These are phyloP conservation scores for Sepiola atlantica DNA, from an alignment of 2,888 invertebrate species.

Conservation along the genomic window DNA sequence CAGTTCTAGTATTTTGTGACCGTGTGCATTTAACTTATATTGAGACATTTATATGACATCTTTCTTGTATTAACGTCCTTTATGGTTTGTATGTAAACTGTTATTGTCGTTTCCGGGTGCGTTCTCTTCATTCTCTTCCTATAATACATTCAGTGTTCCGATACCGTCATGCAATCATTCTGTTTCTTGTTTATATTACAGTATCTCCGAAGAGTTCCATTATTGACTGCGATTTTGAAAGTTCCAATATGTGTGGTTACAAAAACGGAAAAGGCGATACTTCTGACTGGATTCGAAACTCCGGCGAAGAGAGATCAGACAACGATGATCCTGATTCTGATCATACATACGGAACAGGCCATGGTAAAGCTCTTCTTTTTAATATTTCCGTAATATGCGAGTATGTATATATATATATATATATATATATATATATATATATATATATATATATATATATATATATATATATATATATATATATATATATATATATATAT, in stretches of 20 bases:
- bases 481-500: background rate
- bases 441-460: constrained; percentile 32
- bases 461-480: constrained; percentile 32
- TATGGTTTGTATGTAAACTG: background rate
- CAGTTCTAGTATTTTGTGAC: too few relatives aligned
- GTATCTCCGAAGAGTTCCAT: constrained; percentile 41
- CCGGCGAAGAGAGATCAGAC: constrained; percentile 54
- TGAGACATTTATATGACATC: too few relatives aligned
- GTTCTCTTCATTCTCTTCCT: background rate
- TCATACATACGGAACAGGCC: constrained; percentile 66
- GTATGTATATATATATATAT: constrained; percentile 33
- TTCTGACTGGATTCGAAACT: constrained; percentile 65
- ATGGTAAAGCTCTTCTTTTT: constrained; percentile 52
- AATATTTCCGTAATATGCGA: background rate
- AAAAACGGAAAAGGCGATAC: constrained; percentile 61
- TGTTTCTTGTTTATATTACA: background rate
- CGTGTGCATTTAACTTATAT: too few relatives aligned
- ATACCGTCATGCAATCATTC: background rate
- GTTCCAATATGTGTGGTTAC: constrained; percentile 63
- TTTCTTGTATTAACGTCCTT: background rate
- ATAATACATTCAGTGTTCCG: background rate
- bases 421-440: constrained; percentile 36
- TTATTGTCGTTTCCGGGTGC: background rate
- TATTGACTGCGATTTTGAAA: constrained; percentile 67
- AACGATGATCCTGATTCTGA: constrained; percentile 67